Evolutionary conservation across 2,888 invertebrate genomes (phyloP).

Genomic region (Isotomurus palustris): DNA sequence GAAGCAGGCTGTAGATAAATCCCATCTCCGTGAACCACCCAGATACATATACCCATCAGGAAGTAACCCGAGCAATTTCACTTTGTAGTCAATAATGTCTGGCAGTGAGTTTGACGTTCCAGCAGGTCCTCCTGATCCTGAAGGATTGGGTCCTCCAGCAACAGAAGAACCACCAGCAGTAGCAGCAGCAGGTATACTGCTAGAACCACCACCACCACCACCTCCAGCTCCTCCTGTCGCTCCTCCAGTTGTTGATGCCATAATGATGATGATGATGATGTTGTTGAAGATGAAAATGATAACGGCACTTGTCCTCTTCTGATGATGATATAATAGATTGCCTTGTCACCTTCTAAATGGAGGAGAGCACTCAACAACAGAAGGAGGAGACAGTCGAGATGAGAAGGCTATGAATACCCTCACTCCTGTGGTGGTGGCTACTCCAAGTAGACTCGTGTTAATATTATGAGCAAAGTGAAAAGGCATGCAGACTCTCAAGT

Average conservation of each 20-base stretch:
- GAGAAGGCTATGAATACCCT: not conserved
- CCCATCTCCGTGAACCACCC: slow-evolving; percentile 22
- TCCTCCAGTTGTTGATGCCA: not conserved
- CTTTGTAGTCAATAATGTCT: slow-evolving; percentile 41
- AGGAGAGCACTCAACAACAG: too few relatives aligned
- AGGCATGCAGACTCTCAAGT: not conserved
- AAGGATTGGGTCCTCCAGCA: slow-evolving; percentile 7
- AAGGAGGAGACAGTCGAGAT: too few relatives aligned
- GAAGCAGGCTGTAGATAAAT: slow-evolving; percentile 36
- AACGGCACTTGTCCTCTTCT: too few relatives aligned
- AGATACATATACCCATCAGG: slow-evolving; percentile 37
- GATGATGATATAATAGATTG: too few relatives aligned
- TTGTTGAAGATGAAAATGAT: too few relatives aligned
- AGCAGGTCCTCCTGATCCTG: not conserved
- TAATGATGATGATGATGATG: not conserved
- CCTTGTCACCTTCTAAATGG: too few relatives aligned
- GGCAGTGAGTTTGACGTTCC: slow-evolving; percentile 14
- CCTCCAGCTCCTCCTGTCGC: not conserved
- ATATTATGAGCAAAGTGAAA: not conserved
- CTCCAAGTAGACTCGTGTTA: too few relatives aligned
- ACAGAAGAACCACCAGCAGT: slow-evolving; percentile 13
- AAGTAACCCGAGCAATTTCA: slow-evolving; percentile 35
- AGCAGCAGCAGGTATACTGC: not conserved
- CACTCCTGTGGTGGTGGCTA: too few relatives aligned
- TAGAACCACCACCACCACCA: not conserved